phyloP scores from a whole-genome alignment of 2,113 vertebrate genomes.

The Penelope pileata region DNA sequence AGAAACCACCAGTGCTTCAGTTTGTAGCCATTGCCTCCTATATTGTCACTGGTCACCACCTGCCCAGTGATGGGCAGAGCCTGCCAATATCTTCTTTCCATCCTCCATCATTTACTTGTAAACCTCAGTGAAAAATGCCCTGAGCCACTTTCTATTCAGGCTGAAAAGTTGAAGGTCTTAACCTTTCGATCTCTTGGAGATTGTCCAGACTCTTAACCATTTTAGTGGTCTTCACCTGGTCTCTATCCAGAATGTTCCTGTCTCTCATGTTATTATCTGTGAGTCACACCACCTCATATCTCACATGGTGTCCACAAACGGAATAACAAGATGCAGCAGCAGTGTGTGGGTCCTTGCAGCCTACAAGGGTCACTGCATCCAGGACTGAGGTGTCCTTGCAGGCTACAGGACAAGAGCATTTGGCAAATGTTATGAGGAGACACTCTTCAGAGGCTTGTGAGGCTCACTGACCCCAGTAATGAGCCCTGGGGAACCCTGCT shows the following conservation, averaged over 20 bases:
- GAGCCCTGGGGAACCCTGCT: too few relatives aligned
- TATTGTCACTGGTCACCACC: background rate
- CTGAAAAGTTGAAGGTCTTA: background rate
- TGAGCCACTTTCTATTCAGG: background rate
- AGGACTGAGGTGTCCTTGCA: too few relatives aligned
- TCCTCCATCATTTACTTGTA: background rate
- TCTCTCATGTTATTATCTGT: background rate
- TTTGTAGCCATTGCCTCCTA: background rate
- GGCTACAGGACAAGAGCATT: too few relatives aligned
- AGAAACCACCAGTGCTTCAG: background rate
- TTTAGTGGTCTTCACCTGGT: background rate
- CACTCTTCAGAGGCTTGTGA: too few relatives aligned
- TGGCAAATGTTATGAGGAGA: too few relatives aligned
- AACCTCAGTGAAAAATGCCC: too few relatives aligned
- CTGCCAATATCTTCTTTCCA: background rate
- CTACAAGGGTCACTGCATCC: too few relatives aligned
- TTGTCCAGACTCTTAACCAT: background rate
- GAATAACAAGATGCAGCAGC: too few relatives aligned
- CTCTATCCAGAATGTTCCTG: accelerated
- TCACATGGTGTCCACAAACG: background rate
- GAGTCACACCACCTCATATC: background rate
- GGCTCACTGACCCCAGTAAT: too few relatives aligned
- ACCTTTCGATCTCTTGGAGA: background rate
- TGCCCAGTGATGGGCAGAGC: too few relatives aligned
- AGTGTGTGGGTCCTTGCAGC: too few relatives aligned